Percentiles rank a stretch among this genome's conserved stretches.
Evolutionary conservation across 2,113 vertebrate species (phyloP).

Genomic region (Elachura formosa): DNA sequence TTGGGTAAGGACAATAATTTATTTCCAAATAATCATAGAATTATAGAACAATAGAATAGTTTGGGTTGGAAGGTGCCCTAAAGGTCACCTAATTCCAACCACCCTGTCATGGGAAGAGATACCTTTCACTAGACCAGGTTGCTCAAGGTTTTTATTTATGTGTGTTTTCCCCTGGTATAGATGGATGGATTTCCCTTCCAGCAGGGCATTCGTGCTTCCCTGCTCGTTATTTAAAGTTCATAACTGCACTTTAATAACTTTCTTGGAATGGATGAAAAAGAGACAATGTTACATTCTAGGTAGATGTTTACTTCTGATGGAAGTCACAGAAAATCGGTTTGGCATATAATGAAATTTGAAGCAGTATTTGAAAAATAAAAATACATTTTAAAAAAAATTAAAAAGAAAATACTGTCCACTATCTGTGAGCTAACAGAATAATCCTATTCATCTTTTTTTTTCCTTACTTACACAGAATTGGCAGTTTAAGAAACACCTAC

Average conservation of each 20-base stretch:
- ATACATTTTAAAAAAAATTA: background rate
- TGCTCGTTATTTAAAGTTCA: background rate
- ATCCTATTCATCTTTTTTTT: background rate
- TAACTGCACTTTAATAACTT: background rate
- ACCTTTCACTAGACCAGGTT: background rate
- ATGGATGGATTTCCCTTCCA: background rate
- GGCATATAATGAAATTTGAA: background rate
- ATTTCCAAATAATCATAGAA: background rate
- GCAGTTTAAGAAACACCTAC: background rate
- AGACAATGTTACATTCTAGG: background rate
- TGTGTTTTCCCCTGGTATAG: background rate
- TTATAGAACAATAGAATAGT: background rate
- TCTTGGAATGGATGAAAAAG: background rate
- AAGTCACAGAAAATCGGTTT: background rate
- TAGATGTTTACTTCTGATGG: background rate
- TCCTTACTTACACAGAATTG: background rate
- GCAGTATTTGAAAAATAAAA: rapidly evolving
- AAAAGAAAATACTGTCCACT: background rate
- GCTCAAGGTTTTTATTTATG: background rate
- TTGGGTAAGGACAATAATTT: background rate
- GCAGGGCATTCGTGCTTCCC: background rate
- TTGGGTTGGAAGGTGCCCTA: background rate
- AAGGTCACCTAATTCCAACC: background rate
- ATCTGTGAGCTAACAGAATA: background rate
- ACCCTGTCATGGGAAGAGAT: background rate